A percentile compares a stretch with the other conserved stretches of the same genome.
phyloP scores from a whole-genome alignment of 92 coral and sea anemone species.

The Desmophyllum pertusum region DNA sequence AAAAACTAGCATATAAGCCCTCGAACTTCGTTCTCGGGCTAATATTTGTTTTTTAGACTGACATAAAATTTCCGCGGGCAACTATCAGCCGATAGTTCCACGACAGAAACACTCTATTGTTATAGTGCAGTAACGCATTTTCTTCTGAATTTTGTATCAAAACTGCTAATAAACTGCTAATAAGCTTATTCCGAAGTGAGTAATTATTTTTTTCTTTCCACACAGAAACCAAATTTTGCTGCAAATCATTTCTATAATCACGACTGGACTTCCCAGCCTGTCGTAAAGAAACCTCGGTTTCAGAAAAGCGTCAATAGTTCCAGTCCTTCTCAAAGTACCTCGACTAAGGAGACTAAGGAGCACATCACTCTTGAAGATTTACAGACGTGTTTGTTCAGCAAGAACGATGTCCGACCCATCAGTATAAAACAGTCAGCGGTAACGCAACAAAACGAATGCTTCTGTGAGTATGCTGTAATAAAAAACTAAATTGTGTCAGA shows the following conservation, averaged over 20 bases:
- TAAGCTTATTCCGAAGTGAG: neutral
- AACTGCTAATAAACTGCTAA: too few relatives aligned
- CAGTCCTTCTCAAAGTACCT: constrained; percentile 8
- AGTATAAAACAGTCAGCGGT: neutral
- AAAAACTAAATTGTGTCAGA: too few relatives aligned
- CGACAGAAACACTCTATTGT: neutral
- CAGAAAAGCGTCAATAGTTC: neutral
- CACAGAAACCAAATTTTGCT: constrained; percentile 1
- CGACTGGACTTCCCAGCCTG: neutral
- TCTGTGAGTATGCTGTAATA: constrained; percentile 31
- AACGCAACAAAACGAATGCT: constrained; percentile 10
- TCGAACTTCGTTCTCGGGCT: too few relatives aligned
- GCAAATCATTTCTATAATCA: neutral
- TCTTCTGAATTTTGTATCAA: too few relatives aligned
- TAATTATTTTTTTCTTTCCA: neutral
- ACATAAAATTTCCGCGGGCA: too few relatives aligned
- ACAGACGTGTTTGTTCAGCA: neutral
- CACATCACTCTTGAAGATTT: constrained; percentile 13
- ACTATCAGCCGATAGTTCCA: too few relatives aligned
- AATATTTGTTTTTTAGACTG: too few relatives aligned
- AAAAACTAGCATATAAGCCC: too few relatives aligned
- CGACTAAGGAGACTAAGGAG: too few relatives aligned
- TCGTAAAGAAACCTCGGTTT: constrained; percentile 6
- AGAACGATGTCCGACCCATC: neutral
- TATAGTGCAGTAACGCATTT: neutral